Evolutionary conservation across 2,888 invertebrate species (phyloP).

Genomic region (Sepiola atlantica): DNA sequence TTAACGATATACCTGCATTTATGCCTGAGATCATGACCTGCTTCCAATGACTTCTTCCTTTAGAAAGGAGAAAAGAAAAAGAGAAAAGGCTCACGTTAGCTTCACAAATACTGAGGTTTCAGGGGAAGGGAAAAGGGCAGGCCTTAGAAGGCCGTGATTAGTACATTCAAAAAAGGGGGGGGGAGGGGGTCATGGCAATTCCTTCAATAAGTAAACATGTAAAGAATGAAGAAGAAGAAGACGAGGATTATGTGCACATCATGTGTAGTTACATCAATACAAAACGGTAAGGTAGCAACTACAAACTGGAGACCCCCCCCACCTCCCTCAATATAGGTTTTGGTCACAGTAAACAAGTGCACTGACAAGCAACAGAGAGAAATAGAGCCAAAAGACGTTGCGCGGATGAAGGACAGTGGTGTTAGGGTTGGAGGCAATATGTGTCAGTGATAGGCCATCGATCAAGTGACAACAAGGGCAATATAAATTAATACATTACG

Average conservation of each 20-base stretch:
- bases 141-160: neutral
- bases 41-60: slow-evolving; percentile 47
- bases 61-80: slow-evolving; percentile 36
- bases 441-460: neutral
- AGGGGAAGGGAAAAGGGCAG: neutral
- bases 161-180: neutral
- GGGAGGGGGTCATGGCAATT: neutral
- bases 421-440: neutral
- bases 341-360: slow-evolving; percentile 12
- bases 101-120: neutral
- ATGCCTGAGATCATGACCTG: slow-evolving; percentile 46
- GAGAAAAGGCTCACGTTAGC: slow-evolving; percentile 35
- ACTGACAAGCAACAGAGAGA: slow-evolving; percentile 32
- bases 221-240: neutral
- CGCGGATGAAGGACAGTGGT: neutral
- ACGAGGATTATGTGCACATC: neutral
- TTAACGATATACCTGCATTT: slow-evolving; percentile 46
- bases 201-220: slow-evolving; percentile 13
- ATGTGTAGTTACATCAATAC: slow-evolving; percentile 32
- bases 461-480: neutral
- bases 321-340: neutral
- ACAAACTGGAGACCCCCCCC: neutral
- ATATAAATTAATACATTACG: neutral
- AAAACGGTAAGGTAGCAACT: slow-evolving; percentile 23
- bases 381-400: neutral